phyloP scores from a whole-genome alignment of 1,140 invertebrate species.

The Hesperophylax magnus region DNA sequence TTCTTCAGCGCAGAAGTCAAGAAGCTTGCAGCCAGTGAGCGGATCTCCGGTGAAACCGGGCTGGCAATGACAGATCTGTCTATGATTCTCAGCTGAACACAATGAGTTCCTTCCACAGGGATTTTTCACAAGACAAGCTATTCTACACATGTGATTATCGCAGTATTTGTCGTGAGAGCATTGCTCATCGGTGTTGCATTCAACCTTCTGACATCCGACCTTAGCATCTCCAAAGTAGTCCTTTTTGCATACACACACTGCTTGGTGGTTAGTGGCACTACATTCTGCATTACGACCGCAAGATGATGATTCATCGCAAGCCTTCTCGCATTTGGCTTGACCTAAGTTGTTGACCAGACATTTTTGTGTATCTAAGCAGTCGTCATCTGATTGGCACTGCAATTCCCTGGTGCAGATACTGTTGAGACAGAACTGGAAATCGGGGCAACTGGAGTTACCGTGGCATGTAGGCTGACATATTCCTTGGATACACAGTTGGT shows the following conservation, averaged over 20 bases:
- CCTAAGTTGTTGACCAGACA: constrained; percentile 79
- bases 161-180: constrained; percentile 89
- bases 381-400: constrained; percentile 77
- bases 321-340: constrained; percentile 79
- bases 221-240: constrained; percentile 86
- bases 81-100: constrained; percentile 85
- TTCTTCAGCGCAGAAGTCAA: constrained; percentile 84
- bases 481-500: constrained; percentile 85
- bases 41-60: constrained; percentile 89
- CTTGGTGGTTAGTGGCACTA: constrained; percentile 76
- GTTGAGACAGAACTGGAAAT: constrained; percentile 86
- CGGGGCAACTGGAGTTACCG: constrained; percentile 82
- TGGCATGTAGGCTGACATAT: constrained; percentile 86
- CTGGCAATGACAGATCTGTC: constrained; percentile 84
- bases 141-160: constrained; percentile 84
- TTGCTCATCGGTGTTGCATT: constrained; percentile 80
- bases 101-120: constrained; percentile 87
- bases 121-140: constrained; percentile 85
- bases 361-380: constrained; percentile 76
- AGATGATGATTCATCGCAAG: constrained; percentile 74
- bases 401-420: constrained; percentile 87
- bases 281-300: constrained; percentile 89
- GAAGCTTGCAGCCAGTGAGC: constrained; percentile 76
- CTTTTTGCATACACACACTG: constrained; percentile 81
- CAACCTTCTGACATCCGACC: constrained; percentile 82